These are phyloP conservation scores for Podarcis muralis DNA, from an alignment of 2,113 vertebrate genomes.

Conservation along the genomic window DNA sequence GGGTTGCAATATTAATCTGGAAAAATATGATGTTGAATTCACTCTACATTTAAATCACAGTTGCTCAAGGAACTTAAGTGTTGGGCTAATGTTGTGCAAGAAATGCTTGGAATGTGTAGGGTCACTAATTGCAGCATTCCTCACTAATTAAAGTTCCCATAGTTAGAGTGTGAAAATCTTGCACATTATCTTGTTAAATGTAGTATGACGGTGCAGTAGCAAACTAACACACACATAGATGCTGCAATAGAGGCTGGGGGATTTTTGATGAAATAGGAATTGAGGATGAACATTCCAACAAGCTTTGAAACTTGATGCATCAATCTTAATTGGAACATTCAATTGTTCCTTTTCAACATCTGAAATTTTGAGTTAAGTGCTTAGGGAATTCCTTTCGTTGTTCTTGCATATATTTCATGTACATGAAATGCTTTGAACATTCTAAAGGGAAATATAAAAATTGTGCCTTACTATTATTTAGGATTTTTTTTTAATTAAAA, in stretches of 20 bases:
- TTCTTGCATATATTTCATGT: too few species aligned
- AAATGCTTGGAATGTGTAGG: conserved; percentile 50
- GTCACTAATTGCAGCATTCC: conserved; percentile 58
- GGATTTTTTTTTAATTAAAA: too few species aligned
- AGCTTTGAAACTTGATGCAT: not conserved
- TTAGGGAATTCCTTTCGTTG: too few species aligned
- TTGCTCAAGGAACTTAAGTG: conserved; percentile 46
- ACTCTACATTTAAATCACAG: conserved; percentile 66
- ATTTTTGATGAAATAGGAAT: not conserved
- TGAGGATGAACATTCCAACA: not conserved
- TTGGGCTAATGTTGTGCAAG: conserved; percentile 56
- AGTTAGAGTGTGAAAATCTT: conserved; percentile 44
- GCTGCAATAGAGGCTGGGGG: not conserved
- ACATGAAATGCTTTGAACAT: too few species aligned
- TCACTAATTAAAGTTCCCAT: conserved; percentile 68
- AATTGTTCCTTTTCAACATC: not conserved
- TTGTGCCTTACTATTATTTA: too few species aligned
- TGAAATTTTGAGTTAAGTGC: not conserved
- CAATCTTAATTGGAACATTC: not conserved
- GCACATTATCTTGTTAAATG: conserved; percentile 34
- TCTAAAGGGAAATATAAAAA: too few species aligned
- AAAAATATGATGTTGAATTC: conserved; percentile 57
- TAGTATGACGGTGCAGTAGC: conserved; percentile 24
- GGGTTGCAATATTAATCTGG: conserved; percentile 61
- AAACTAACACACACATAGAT: conserved; percentile 2